Evolutionary conservation across 2,113 vertebrate species (phyloP).

Genomic region (Myiozetetes cayanensis): DNA sequence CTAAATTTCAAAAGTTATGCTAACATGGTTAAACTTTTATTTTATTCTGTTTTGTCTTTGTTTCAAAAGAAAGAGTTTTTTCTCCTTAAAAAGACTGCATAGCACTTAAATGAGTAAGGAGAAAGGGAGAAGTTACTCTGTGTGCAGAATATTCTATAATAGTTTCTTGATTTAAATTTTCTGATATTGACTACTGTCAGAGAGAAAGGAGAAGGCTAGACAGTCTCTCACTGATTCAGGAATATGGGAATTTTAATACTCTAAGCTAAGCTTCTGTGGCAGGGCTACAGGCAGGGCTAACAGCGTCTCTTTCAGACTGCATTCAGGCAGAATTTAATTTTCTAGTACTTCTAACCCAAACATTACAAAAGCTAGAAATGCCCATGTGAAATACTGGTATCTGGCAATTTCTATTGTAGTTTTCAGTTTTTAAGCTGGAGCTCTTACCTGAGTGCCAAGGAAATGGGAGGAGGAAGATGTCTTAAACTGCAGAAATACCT

Average conservation of each 20-base stretch:
- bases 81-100: not conserved
- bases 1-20: too few relatives aligned
- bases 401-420: not conserved
- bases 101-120: not conserved
- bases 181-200: not conserved
- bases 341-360: not conserved
- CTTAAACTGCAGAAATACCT: not conserved
- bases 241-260: not conserved
- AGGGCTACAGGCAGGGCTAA: not conserved
- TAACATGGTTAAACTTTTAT: not conserved
- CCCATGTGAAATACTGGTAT: not conserved
- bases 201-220: not conserved
- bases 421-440: not conserved
- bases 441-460: not conserved
- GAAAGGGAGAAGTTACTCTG: not conserved
- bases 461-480: not conserved
- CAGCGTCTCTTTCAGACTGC: not conserved
- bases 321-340: not conserved
- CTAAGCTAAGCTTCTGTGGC: not conserved
- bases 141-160: not conserved
- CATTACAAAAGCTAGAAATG: not conserved
- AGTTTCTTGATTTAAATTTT: not conserved
- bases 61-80: not conserved
- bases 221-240: not conserved
- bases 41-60: too few relatives aligned